Conservation (phyloP, 2,113 vertebrate species). For the Chamaetylas fuelleborni region DNA sequence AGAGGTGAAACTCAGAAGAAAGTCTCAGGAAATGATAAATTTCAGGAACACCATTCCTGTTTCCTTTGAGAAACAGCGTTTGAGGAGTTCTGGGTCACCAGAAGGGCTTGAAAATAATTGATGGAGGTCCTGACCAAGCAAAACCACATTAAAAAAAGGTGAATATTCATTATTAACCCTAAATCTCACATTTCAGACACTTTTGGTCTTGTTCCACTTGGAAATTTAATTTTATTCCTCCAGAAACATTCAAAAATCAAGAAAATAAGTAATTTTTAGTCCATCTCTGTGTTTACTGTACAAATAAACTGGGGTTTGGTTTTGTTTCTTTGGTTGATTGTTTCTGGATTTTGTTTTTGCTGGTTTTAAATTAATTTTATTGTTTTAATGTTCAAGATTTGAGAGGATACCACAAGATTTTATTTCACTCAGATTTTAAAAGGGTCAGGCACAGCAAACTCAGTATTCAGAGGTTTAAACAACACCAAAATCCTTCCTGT, state of each 20-base stretch:
- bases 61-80: constrained; percentile 42
- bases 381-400: background rate
- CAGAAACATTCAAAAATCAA: background rate
- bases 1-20: constrained; percentile 56
- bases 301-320: background rate
- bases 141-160: constrained; percentile 16
- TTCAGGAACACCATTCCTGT: constrained; percentile 14
- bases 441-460: background rate
- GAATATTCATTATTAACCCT: background rate
- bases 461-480: background rate
- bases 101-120: constrained; percentile 43
- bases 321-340: background rate
- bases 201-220: background rate
- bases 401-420: background rate
- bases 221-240: constrained; percentile 29
- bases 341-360: fast-evolving
- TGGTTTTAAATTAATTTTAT: background rate
- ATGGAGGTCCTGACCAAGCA: constrained; percentile 46
- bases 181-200: background rate
- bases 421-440: background rate
- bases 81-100: constrained; percentile 43
- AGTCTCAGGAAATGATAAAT: constrained; percentile 56
- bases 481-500: background rate
- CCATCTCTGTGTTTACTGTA: background rate
- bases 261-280: background rate